Base-by-base conservation (phyloP, 2,797 vertebrate genomes). In the Selene dorsalis region DNA sequence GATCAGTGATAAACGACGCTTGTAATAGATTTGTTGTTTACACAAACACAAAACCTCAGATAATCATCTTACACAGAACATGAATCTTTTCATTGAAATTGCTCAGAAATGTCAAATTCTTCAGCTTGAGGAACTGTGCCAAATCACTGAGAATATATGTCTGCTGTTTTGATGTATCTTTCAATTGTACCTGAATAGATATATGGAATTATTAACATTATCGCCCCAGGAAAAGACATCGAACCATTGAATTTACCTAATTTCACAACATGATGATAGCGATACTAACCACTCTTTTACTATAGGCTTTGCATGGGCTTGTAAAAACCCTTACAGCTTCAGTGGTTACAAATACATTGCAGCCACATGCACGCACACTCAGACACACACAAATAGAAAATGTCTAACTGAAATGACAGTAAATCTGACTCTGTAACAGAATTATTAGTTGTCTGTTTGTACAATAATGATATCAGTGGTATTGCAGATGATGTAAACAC, bases 241-340 rank as follows among this genome's bases (percentile, higher is more conserved):
- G 43, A 58, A 52, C 3, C 53, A 60, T 55, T 58, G 13, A 43
- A 53, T 71, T 43, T 4, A 45, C 13, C 52, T 56, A 18, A 53
- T 79, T 70, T 73, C 26, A 58, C 7, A 10, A 65, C 47, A 20
- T 85, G 64, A 67, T 73, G 45, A 84, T 41, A 85, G 84, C 82
- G 88, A 89, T 91, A 85, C 67, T 65, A 76, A 75, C 35, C 72
- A 83, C 62, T 78, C 68, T 80, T 73, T 87, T 85, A 67, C 79
- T 75, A 55, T 64, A 81, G 45, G 80, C 84, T 90, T 91, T 85
- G 92, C 89, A 92, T 92, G 86, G 87, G 72, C 83, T 83, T 84
- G 55, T 79, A 83, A 76, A 83, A 80, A 57, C 57, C 47, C 62
- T 77, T 61, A 68, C 50, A 84, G 79, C 84, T 80, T 79, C 57